Evolutionary conservation across 2,113 vertebrate species (phyloP), one percentile per base, ranked within the genome.

Genomic region (Dicaeum eximium): DNA sequence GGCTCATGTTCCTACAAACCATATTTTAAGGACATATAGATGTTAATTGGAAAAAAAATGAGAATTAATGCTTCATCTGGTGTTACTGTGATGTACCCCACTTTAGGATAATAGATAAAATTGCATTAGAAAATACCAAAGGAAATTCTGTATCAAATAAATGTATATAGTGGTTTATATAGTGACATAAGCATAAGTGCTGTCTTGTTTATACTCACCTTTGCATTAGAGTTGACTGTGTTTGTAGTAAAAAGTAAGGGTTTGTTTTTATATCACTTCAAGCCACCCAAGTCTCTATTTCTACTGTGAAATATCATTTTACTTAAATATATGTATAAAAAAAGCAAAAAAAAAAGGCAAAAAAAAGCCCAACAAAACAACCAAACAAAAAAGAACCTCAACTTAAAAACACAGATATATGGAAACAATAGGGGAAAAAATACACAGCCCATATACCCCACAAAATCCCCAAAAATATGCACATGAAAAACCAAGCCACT

Each of bases 381-480:
- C 20, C 20, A 35, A 56, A 23, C 15, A 30, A 33, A 44, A 48
- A 47, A 14, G 7, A 73, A 4, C 14, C 3, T 11, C 12, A 22
- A 15, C 7, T 15, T 13, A 28, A 40, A 53, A 58, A 5, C 20
- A 28, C 1, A 50, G 25, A 16, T 33, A 28, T 6, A 3, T 15
- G 38, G 10, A 40, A 65, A 27, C 16, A 22, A 14, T 2, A n/a
- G n/a, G n/a, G n/a, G n/a, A n/a, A 33, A 22, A 53, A 50, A 13
- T 14, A 27, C 27, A 27, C 17, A 45, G 7, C 33, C 18, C 0
- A 2, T 70, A 6, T 8, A 44, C 31, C 7, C 8, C 6, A 15
- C 15, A 64, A 48, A 31, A 18, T 7, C 7, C 14, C 20, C 11
- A 1, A 9, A 47, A 69, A 13, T 10, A 19, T 4, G 6, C 61